Base-by-base conservation (phyloP, 2,113 vertebrate genomes). In the Apodemus speciosus region DNA sequence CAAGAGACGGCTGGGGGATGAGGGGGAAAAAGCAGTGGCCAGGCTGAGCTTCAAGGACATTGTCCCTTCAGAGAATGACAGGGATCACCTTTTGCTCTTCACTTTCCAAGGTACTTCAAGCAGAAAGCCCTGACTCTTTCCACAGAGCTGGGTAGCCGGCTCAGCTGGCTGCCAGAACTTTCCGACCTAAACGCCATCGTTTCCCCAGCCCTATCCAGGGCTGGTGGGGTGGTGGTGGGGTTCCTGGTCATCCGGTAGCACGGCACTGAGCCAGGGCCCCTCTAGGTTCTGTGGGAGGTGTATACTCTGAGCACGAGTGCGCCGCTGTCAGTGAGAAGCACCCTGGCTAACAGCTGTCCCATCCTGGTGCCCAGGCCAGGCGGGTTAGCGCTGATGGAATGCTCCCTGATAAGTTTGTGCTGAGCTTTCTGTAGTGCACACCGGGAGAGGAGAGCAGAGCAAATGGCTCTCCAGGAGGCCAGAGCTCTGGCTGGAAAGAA, bases 361-460 rank as follows among this genome's bases (percentile, higher is more conserved):
- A 62, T 73, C 83, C 79, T 25, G 0, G 87, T 58, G 73, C 71
- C 87, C 92, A 71, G 88, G n/a, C 72, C 0, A 0, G 66, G 56
- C 79, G 27, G 40, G 43, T 93, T 69, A 1, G 15, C 35, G 6
- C 35, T 1, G 40, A 30, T 38, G 62, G 51, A 43, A 21, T 80
- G 77, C 2, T 18, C 43, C 0, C 43, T 35, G 91, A 72, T 38
- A 60, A 35, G 60, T 53, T 75, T 13, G 51, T 13, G 51, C 51
- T 51, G 51, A 16, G 53, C 16, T 80, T 92, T 62, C 72, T 80
- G 79, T 77, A 92, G 62, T 46, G 76, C 64, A 60, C 14, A 77
- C 30, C 20, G 32, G 21, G 46, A 77, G 85, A 40, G 15, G 51
- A 58, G 23, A 43, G 27, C 40, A 3, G 76, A 49, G 75, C 51